phyloP scores from a whole-genome alignment of 2,797 vertebrate species.

The Phalloptychus januarius region DNA sequence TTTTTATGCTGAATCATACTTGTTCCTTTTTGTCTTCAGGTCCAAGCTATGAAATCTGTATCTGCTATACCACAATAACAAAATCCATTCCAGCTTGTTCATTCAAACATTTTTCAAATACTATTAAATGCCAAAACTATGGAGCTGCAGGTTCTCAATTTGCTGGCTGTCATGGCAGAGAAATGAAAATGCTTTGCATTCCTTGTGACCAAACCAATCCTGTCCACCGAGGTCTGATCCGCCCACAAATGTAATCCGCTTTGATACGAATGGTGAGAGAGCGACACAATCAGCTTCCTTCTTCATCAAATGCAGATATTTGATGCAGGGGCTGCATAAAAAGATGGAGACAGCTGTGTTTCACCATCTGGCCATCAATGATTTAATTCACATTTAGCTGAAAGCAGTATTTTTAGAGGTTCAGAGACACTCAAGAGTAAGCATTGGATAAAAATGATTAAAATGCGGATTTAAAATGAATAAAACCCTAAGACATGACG shows the following conservation, averaged over 20 bases:
- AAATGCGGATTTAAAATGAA: neutral
- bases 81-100: neutral
- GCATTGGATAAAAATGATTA: neutral
- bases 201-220: constrained; percentile 12
- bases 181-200: constrained; percentile 19
- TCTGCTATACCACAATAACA: neutral
- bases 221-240: constrained; percentile 23
- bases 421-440: neutral
- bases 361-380: neutral
- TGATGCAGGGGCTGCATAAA: constrained; percentile 40
- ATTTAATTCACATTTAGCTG: neutral
- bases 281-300: constrained; percentile 31
- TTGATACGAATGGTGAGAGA: constrained; percentile 41
- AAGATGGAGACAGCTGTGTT: constrained; percentile 18
- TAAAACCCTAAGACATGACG: neutral
- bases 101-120: neutral
- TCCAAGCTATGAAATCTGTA: neutral
- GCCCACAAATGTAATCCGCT: constrained; percentile 45
- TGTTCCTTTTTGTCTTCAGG: neutral
- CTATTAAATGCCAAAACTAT: neutral
- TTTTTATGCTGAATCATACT: neutral
- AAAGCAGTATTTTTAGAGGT: neutral
- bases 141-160: neutral
- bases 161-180: neutral
- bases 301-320: constrained; percentile 42